These are phyloP conservation scores for pig (Sus scrofa) DNA, from an alignment of 2,113 vertebrate genomes.

Conservation along the genomic window DNA sequence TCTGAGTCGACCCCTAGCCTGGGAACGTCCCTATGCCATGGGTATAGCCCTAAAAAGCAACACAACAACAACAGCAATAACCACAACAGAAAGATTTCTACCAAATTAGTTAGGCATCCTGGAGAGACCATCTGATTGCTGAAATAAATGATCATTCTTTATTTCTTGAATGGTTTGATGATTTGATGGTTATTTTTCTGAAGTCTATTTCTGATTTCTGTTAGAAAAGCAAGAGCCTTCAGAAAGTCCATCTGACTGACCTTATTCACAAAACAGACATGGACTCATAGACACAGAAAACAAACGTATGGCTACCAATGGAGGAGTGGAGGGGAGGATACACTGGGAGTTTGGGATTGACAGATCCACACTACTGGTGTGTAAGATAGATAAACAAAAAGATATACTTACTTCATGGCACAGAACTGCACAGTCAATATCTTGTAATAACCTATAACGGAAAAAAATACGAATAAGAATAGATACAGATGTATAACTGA, in stretches of 20 bases:
- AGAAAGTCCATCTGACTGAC: neutral
- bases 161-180: conserved; percentile 49
- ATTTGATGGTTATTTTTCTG: neutral
- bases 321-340: neutral
- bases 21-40: too few species aligned
- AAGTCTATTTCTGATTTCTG: conserved; percentile 19
- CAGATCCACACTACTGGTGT: neutral
- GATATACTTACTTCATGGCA: neutral
- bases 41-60: too few species aligned
- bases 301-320: neutral
- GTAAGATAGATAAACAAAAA: neutral
- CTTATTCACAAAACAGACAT: neutral
- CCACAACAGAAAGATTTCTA: neutral
- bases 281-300: neutral
- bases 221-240: conserved; percentile 7
- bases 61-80: too few species aligned
- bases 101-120: neutral
- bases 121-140: neutral
- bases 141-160: conserved; percentile 5
- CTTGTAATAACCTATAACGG: neutral
- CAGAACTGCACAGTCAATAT: neutral
- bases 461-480: neutral
- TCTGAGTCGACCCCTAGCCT: too few species aligned
- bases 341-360: neutral
- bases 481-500: neutral